These are phyloP conservation scores for Sprattus sprattus DNA, from an alignment of 2,113 vertebrate genomes.

Conservation along the genomic window DNA sequence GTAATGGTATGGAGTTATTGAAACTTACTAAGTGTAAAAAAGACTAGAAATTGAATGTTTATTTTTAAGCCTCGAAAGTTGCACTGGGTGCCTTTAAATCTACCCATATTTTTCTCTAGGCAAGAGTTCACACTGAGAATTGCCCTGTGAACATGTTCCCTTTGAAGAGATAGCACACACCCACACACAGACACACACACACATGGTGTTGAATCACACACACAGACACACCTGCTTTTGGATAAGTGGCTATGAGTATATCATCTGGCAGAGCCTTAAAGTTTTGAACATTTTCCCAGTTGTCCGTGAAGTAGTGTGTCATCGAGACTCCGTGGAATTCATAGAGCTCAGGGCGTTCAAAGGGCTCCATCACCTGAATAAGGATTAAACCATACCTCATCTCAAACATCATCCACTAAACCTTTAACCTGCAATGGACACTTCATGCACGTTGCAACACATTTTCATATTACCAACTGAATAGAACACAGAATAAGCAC, in stretches of 20 bases:
- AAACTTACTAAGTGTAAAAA: too few species aligned
- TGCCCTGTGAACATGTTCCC: neutral
- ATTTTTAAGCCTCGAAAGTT: too few species aligned
- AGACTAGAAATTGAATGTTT: too few species aligned
- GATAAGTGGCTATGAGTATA: conserved; percentile 76
- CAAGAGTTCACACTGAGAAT: too few species aligned
- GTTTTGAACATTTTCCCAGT: conserved; percentile 72
- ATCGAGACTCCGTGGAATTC: conserved; percentile 69
- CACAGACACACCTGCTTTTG: conserved; percentile 75
- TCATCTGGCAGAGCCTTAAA: conserved; percentile 78
- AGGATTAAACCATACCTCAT: neutral
- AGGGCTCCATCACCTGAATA: conserved; percentile 36
- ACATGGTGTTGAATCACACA: neutral
- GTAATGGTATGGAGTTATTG: too few species aligned
- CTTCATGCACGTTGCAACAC: neutral
- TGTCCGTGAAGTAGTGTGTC: conserved; percentile 57
- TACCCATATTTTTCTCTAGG: too few species aligned
- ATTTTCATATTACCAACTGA: neutral
- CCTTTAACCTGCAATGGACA: neutral
- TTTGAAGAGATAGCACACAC: neutral
- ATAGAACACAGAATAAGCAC: neutral
- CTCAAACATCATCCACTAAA: neutral
- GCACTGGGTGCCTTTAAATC: too few species aligned
- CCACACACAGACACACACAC: neutral
- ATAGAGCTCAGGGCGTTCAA: conserved; percentile 47